A percentile compares a stretch with the other conserved stretches of the same genome.
Evolutionary conservation across 2,888 invertebrate genomes (phyloP).

Genomic region (Chymomyza procnemis): DNA sequence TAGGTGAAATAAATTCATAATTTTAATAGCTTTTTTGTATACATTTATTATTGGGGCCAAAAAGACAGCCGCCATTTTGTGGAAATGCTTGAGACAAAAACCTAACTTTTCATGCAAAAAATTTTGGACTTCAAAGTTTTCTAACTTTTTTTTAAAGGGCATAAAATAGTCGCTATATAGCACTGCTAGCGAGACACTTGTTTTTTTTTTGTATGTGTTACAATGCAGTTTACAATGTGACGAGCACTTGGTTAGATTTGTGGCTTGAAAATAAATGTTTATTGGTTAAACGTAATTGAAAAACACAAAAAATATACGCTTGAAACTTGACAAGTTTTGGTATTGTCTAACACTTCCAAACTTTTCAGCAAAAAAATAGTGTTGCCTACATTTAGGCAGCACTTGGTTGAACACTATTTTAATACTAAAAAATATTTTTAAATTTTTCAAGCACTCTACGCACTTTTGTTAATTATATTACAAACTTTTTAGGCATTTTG

Average conservation of each 20-base stretch:
- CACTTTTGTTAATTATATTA: background rate
- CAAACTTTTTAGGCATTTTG: background rate
- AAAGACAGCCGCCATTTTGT: no score
- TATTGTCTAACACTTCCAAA: background rate
- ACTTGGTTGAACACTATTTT: background rate
- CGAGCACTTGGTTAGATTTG: background rate
- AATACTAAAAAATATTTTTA: conserved; percentile 11
- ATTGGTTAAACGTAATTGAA: background rate
- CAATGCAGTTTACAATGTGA: background rate
- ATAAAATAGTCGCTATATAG: no score
- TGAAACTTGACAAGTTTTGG: background rate
- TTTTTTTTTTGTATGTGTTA: background rate
- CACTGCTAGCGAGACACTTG: background rate
- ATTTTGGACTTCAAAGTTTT: no score
- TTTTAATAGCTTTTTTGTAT: no score
- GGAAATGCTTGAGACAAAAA: no score
- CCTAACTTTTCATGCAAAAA: no score
- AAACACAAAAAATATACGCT: background rate
- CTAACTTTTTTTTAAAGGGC: no score
- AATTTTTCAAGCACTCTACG: background rate
- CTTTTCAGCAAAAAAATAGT: background rate
- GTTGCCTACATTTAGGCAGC: background rate
- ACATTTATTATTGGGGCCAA: no score
- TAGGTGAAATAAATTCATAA: no score
- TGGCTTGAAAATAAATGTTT: background rate